A percentile compares a stretch with the other conserved stretches of the same genome.
Conservation (phyloP, 2,113 vertebrate species). For the Felis chaus region DNA sequence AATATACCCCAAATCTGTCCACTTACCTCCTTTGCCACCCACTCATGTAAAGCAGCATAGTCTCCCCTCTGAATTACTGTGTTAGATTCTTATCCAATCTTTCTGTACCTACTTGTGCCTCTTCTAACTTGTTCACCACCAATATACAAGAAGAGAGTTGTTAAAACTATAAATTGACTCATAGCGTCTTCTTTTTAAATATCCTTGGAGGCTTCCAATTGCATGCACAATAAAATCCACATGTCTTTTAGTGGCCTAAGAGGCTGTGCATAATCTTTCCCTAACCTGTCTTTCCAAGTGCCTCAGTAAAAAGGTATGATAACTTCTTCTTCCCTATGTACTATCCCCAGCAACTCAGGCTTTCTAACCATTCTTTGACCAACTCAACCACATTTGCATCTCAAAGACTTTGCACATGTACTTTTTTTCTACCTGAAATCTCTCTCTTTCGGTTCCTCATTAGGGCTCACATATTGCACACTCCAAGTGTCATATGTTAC, state of each 20-base stretch:
- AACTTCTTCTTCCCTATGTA: background rate
- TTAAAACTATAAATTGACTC: background rate
- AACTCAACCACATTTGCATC: background rate
- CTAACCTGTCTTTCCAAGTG: background rate
- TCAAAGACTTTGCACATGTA: background rate
- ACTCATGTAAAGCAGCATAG: background rate
- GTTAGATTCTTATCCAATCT: background rate
- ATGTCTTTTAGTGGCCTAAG: background rate
- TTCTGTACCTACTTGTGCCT: background rate
- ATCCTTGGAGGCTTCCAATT: background rate
- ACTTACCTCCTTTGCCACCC: background rate
- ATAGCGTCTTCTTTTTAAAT: background rate
- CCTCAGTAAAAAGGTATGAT: background rate
- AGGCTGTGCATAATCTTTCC: background rate
- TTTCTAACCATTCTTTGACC: background rate
- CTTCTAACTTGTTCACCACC: background rate
- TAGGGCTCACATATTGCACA: background rate
- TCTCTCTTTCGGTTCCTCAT: slow-evolving; percentile 10
- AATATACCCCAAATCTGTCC: slow-evolving; percentile 22
- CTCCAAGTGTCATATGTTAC: background rate
- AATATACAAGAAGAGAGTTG: background rate
- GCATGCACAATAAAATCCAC: background rate
- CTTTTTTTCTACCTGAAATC: background rate
- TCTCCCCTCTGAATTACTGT: background rate
- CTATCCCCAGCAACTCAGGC: background rate